Percentiles rank a stretch among this genome's conserved stretches.
These are phyloP conservation scores for Hymenochirus boettgeri DNA, from an alignment of 2,113 vertebrate genomes.

Conservation along the genomic window DNA sequence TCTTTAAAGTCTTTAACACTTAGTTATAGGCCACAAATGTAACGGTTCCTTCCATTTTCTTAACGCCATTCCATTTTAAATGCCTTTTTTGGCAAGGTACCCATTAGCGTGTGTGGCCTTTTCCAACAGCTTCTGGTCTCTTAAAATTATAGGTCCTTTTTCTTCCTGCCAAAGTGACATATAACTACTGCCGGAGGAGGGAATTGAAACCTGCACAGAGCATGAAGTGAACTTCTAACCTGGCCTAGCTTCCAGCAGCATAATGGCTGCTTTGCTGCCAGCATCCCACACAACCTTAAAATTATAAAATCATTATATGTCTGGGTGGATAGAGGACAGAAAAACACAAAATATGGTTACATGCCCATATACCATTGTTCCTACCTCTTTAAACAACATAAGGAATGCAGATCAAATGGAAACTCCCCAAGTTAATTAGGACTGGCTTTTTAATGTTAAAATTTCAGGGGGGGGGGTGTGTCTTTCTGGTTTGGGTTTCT, in stretches of 20 bases:
- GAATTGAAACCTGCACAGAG: constrained; percentile 33
- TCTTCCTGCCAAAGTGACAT: constrained; percentile 41
- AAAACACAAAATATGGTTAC: no score
- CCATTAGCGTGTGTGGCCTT: constrained; percentile 43
- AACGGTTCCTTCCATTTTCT: constrained; percentile 44
- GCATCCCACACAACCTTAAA: constrained; percentile 6
- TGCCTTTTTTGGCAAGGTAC: constrained; percentile 44
- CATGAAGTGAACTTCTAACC: constrained; percentile 41
- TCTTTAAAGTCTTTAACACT: constrained; percentile 44
- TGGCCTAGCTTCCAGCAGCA: constrained; percentile 15
- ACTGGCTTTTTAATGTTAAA: no score
- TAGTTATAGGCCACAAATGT: constrained; percentile 44
- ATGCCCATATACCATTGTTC: no score
- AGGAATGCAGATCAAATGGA: no score
- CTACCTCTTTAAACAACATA: no score
- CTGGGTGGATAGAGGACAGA: background rate
- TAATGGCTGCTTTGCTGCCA: constrained; percentile 22
- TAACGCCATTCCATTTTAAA: constrained; percentile 43
- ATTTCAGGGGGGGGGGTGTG: no score
- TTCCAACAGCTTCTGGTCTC: constrained; percentile 43
- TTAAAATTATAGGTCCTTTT: constrained; percentile 44
- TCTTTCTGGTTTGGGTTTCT: background rate
- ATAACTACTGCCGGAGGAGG: constrained; percentile 33
- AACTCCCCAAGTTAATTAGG: no score
- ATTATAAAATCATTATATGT: constrained; percentile 8